Evolutionary conservation across 2,888 invertebrate genomes (phyloP).

Genomic region (Tenthredo amoena): DNA sequence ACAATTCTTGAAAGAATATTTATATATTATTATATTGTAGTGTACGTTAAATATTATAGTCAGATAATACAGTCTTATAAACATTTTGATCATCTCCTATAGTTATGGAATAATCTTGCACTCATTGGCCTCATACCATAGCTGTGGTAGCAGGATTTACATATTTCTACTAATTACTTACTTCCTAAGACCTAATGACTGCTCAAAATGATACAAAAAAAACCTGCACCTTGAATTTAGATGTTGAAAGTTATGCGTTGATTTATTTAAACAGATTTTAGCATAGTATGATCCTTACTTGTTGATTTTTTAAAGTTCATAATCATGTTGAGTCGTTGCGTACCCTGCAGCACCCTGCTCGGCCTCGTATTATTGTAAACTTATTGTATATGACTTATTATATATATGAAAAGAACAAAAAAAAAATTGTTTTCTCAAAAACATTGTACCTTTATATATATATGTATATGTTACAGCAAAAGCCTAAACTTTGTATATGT

Average conservation of each 20-base stretch:
- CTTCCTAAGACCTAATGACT: conserved; percentile 29
- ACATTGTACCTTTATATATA: conserved; percentile 73
- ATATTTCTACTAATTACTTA: conserved; percentile 30
- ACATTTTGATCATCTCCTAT: conserved; percentile 33
- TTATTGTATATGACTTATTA: conserved; percentile 74
- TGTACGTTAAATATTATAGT: conserved; percentile 25
- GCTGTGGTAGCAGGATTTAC: conserved; percentile 26
- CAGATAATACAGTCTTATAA: conserved; percentile 1
- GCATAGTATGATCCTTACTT: background rate
- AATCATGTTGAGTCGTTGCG: conserved; percentile 37
- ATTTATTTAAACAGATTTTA: conserved; percentile 26
- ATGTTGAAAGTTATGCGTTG: conserved; percentile 36
- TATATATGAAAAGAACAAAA: conserved; percentile 62
- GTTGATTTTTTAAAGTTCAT: conserved; percentile 34
- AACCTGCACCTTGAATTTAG: conserved; percentile 11
- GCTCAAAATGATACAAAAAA: conserved; percentile 39
- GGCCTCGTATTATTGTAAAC: conserved; percentile 68
- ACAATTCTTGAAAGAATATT: conserved; percentile 20
- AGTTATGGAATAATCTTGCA: conserved; percentile 33
- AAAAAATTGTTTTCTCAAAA: conserved; percentile 65
- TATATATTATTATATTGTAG: conserved; percentile 31
- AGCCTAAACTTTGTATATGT: conserved; percentile 26
- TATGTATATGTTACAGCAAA: conserved; percentile 60
- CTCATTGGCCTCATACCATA: conserved; percentile 27
- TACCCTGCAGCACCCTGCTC: conserved; percentile 59